Percentiles rank a stretch among this genome's conserved stretches.
Conservation (phyloP, 2,888 invertebrate genomes). For the Hypomecis punctinalis region DNA sequence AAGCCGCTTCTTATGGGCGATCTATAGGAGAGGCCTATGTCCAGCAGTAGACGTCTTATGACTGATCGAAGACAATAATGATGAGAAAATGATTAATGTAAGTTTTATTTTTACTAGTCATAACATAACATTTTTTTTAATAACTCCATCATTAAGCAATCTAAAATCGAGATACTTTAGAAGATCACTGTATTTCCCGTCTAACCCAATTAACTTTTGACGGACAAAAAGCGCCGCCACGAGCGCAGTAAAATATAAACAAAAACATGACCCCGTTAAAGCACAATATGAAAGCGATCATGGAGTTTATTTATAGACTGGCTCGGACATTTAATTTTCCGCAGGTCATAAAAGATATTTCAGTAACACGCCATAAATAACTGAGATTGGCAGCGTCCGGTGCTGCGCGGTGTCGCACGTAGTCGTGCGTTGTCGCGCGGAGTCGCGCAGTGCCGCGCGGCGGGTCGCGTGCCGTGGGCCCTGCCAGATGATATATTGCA, state of each 20-base stretch:
- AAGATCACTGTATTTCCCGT: too few relatives aligned
- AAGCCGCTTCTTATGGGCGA: too few relatives aligned
- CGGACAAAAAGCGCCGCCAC: too few relatives aligned
- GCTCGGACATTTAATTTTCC: conserved; percentile 41
- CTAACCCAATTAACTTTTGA: background rate
- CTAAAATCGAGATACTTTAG: too few relatives aligned
- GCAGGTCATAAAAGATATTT: conserved; percentile 42
- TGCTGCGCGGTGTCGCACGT: background rate
- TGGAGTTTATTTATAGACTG: conserved; percentile 36
- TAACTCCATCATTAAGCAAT: too few relatives aligned
- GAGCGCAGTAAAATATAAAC: background rate
- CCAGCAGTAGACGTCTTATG: too few relatives aligned
- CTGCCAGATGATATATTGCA: conserved; percentile 31
- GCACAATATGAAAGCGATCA: conserved; percentile 23
- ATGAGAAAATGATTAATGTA: too few relatives aligned
- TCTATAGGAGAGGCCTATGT: too few relatives aligned
- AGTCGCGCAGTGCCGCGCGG: conserved; percentile 17
- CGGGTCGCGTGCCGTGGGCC: conserved; percentile 14
- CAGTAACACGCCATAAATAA: conserved; percentile 38
- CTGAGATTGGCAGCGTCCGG: conserved; percentile 39
- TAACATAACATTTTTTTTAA: too few relatives aligned
- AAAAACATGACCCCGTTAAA: conserved; percentile 2
- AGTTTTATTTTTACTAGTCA: too few relatives aligned
- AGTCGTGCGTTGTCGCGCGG: conserved; percentile 9
- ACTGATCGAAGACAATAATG: too few relatives aligned